phyloP scores from a whole-genome alignment of 2,888 invertebrate species.

The Nephrotoma guestfalica region DNA sequence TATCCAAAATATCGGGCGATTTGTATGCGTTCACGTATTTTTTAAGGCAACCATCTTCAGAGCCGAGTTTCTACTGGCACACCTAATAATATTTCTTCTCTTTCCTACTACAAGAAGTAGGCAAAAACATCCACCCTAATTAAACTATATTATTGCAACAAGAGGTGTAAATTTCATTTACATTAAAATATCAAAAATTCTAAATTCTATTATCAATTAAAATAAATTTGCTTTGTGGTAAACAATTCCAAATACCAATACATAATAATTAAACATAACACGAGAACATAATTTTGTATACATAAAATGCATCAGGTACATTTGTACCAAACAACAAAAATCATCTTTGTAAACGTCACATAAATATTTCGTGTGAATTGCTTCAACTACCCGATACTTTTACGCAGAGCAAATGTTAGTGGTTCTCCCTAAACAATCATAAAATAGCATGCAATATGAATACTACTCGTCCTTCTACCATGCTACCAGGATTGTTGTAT shows the following conservation, averaged over 20 bases:
- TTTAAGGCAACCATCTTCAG: too few species aligned
- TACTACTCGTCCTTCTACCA: not conserved
- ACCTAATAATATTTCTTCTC: too few species aligned
- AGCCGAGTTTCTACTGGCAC: too few species aligned
- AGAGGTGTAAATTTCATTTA: too few species aligned
- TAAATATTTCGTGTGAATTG: not conserved
- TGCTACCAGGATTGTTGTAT: not conserved
- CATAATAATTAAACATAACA: not conserved
- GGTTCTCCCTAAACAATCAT: not conserved
- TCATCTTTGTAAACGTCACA: not conserved
- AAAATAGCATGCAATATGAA: not conserved
- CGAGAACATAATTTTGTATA: not conserved
- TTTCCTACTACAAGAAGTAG: too few species aligned
- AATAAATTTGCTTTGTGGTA: not conserved
- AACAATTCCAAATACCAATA: not conserved
- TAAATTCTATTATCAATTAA: not conserved
- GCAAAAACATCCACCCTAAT: too few species aligned
- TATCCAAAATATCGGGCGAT: too few species aligned
- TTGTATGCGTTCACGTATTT: too few species aligned
- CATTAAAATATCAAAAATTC: too few species aligned
- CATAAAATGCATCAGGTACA: not conserved
- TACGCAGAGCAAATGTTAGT: not conserved
- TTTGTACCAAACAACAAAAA: not conserved
- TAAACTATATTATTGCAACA: too few species aligned
- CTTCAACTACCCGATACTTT: not conserved